Conservation (phyloP, 2,797 vertebrate species). For the Alfaro cultratus region DNA sequence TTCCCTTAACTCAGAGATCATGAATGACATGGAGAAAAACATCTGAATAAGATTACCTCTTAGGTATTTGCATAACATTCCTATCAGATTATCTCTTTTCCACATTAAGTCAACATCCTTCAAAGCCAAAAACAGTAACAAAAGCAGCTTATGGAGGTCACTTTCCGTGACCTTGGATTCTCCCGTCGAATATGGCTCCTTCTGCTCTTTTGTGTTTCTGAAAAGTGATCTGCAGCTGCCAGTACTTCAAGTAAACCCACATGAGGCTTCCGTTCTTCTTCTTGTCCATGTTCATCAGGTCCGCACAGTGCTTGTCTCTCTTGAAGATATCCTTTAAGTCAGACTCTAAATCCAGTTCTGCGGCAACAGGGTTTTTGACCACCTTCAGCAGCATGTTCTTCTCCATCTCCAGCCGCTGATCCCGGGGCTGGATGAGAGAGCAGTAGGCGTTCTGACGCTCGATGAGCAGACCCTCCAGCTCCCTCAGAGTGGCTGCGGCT, state of each 20-base stretch:
- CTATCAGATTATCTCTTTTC: slow-evolving; percentile 9
- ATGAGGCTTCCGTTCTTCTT: slow-evolving; percentile 92
- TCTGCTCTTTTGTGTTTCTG: slow-evolving; percentile 88
- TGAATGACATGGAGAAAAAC: not conserved
- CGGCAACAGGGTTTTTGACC: slow-evolving; percentile 81
- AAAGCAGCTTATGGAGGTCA: slow-evolving; percentile 42
- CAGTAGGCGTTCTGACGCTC: slow-evolving; percentile 93
- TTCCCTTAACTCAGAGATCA: slow-evolving; percentile 11
- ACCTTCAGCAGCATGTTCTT: slow-evolving; percentile 88
- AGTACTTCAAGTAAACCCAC: slow-evolving; percentile 96
- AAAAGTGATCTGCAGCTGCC: slow-evolving; percentile 88
- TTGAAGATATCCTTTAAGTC: slow-evolving; percentile 93
- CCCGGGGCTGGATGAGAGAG: slow-evolving; percentile 83
- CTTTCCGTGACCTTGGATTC: slow-evolving; percentile 40
- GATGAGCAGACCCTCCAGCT: slow-evolving; percentile 86
- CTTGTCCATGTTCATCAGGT: slow-evolving; percentile 86
- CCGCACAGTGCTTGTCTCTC: slow-evolving; percentile 90
- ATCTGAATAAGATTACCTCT: slow-evolving; percentile 5
- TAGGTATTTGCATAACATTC: slow-evolving; percentile 24
- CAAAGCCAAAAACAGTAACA: slow-evolving; percentile 27
- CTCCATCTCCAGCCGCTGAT: slow-evolving; percentile 88
- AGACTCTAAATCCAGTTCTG: slow-evolving; percentile 82
- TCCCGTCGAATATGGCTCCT: slow-evolving; percentile 75
- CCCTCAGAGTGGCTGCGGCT: slow-evolving; percentile 81
- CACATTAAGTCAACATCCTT: slow-evolving; percentile 1